phyloP scores from a whole-genome alignment of 2,113 vertebrate species.

The Aphyosemion australe region DNA sequence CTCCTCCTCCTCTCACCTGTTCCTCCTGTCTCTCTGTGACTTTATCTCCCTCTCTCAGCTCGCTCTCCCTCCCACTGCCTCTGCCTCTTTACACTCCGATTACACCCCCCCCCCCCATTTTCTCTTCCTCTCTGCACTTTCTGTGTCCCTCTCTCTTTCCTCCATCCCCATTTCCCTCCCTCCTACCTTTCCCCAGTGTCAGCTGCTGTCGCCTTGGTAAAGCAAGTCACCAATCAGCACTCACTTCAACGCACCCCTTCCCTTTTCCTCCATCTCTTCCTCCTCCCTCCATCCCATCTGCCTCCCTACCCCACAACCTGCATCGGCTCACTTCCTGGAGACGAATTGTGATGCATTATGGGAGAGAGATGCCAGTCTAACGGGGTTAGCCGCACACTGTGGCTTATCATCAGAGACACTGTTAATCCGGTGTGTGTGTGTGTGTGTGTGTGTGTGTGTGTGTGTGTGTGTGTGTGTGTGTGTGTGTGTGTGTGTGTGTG shows the following conservation, averaged over 20 bases:
- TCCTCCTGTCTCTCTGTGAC: conserved; percentile 42
- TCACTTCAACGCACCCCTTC: conserved; percentile 42
- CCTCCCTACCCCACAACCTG: conserved; percentile 60
- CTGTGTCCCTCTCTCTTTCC: conserved; percentile 37
- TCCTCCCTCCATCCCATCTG: conserved; percentile 45
- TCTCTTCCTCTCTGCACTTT: conserved; percentile 19
- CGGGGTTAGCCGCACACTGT: conserved; percentile 70
- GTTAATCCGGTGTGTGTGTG: conserved; percentile 69
- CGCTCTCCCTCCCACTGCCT: conserved; percentile 34
- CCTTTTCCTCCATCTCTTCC: conserved; percentile 44
- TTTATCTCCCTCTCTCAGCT: conserved; percentile 54
- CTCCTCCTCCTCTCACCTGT: conserved; percentile 56
- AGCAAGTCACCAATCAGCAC: conserved; percentile 74
- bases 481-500: conserved; percentile 49
- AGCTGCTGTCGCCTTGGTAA: conserved; percentile 72
- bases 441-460: conserved; percentile 41
- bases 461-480: conserved; percentile 43
- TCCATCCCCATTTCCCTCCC: conserved; percentile 39
- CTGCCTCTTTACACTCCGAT: conserved; percentile 56
- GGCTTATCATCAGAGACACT: conserved; percentile 71
- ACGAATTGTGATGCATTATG: conserved; percentile 71
- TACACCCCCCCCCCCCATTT: background rate
- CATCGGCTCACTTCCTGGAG: conserved; percentile 75
- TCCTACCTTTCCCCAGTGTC: conserved; percentile 71
- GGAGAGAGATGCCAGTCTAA: conserved; percentile 74